Evolutionary conservation across 2,797 vertebrate genomes (phyloP).

Genomic region (Anisognathus igniventris): DNA sequence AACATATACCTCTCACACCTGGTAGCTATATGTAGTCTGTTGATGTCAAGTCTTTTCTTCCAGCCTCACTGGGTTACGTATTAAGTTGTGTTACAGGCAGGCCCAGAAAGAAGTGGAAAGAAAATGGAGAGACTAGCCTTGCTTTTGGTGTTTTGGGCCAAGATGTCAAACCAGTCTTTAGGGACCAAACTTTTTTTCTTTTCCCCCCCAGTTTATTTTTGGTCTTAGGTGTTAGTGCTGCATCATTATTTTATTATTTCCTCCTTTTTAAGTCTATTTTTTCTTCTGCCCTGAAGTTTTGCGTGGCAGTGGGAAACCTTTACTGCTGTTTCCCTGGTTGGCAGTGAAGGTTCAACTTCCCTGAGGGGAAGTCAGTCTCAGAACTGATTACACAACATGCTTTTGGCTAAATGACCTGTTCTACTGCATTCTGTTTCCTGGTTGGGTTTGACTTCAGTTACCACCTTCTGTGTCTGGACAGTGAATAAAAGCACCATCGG

Average conservation of each 20-base stretch:
- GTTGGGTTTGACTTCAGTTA: neutral
- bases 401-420: neutral
- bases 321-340: neutral
- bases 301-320: neutral
- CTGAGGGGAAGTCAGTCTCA: neutral
- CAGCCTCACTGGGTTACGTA: neutral
- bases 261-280: neutral
- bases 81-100: neutral
- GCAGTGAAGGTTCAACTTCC: neutral
- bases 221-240: neutral
- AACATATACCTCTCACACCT: neutral
- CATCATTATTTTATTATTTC: neutral
- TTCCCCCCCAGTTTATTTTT: neutral
- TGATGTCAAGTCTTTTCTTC: neutral
- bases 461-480: neutral
- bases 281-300: neutral
- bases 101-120: neutral
- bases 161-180: neutral
- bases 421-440: neutral
- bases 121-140: neutral
- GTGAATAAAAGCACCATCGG: neutral
- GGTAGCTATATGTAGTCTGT: neutral
- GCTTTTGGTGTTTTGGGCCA: neutral
- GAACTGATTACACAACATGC: neutral
- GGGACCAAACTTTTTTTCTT: accelerated